Conservation (phyloP, 2,888 invertebrate genomes). For the Nebria brevicollis region DNA sequence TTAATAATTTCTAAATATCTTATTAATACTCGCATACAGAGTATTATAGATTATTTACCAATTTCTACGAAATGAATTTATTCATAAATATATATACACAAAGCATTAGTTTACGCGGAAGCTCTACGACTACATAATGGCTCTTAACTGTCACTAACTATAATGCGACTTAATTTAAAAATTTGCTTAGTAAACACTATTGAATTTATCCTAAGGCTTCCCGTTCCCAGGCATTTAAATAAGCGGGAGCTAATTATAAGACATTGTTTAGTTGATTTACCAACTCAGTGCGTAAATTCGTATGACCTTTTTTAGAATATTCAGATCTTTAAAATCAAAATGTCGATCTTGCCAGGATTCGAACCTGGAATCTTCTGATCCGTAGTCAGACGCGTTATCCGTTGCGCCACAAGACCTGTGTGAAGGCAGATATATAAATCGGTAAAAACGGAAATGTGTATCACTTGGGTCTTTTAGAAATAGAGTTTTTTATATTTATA, state of each 20-base stretch:
- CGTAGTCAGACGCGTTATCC: slow-evolving; percentile 70
- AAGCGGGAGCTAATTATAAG: too few relatives aligned
- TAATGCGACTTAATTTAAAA: slow-evolving; percentile 6
- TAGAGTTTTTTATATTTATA: not conserved
- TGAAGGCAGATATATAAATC: too few relatives aligned
- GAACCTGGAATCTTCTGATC: slow-evolving; percentile 65
- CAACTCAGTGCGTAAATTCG: too few relatives aligned
- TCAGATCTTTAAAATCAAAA: not conserved
- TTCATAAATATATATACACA: too few relatives aligned
- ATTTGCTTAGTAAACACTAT: not conserved
- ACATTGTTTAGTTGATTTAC: too few relatives aligned
- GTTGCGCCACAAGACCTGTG: slow-evolving; percentile 67
- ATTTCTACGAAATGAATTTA: too few relatives aligned
- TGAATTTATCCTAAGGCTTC: not conserved
- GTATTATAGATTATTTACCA: too few relatives aligned
- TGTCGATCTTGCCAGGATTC: slow-evolving; percentile 51
- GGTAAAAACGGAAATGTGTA: too few relatives aligned
- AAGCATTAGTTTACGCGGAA: too few relatives aligned
- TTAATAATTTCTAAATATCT: too few relatives aligned
- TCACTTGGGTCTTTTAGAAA: not conserved
- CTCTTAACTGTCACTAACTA: not conserved
- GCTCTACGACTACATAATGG: not conserved
- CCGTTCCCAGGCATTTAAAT: not conserved
- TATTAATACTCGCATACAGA: too few relatives aligned
- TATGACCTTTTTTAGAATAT: too few relatives aligned